Conservation (phyloP, 2,888 invertebrate species). For the Apotomis capreana region DNA sequence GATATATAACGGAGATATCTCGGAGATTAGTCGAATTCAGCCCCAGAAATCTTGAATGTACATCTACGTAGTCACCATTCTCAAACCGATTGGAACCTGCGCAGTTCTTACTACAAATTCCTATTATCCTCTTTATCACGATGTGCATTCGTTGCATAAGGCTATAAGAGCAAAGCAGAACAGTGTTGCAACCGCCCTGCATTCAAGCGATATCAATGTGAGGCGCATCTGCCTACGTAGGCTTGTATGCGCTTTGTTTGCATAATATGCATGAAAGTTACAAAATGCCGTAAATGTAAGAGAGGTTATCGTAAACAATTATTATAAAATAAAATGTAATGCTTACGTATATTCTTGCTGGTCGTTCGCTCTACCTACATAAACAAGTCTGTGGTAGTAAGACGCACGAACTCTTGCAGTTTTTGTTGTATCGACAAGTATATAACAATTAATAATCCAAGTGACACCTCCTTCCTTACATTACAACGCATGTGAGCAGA, state of each 20-base stretch:
- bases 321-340: constrained; percentile 22
- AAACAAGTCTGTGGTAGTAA: no score
- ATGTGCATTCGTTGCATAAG: constrained; percentile 42
- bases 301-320: constrained; percentile 29
- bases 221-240: constrained; percentile 39
- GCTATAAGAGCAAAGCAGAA: constrained; percentile 39
- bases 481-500: no score
- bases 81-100: constrained; percentile 11
- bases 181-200: constrained; percentile 44
- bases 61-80: no score
- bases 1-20: no score
- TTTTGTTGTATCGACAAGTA: no score
- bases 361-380: no score
- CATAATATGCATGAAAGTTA: constrained; percentile 31
- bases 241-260: constrained; percentile 39
- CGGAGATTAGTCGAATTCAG: no score
- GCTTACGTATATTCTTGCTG: no score
- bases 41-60: no score
- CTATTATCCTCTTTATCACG: constrained; percentile 40
- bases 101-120: constrained; percentile 21
- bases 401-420: no score
- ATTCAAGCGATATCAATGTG: constrained; percentile 43
- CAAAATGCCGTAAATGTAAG: constrained; percentile 11
- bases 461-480: no score
- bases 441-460: no score